Percentiles rank a stretch among this genome's conserved stretches.
These are phyloP conservation scores for Synergus gifuensis DNA, from an alignment of 2,888 invertebrate species.

Conservation along the genomic window DNA sequence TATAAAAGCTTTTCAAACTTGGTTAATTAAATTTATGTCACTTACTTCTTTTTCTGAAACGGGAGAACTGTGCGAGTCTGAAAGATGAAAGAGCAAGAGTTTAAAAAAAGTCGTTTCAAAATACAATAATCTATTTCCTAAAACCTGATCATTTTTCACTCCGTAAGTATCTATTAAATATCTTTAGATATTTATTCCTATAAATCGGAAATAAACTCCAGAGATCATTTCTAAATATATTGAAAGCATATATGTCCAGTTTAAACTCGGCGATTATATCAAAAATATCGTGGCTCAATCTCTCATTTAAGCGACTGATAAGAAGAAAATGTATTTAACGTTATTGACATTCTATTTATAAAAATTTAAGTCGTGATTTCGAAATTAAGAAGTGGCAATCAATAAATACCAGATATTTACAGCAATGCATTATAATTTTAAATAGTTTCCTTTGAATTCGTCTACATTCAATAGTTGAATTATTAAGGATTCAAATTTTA, in stretches of 20 bases:
- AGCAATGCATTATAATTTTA: conserved; percentile 2
- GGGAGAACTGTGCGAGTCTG: conserved; percentile 50
- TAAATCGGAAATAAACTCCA: not conserved
- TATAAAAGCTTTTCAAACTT: no score
- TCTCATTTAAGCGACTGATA: conserved; percentile 4
- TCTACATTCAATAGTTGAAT: not conserved
- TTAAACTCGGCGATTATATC: not conserved
- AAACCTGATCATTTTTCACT: not conserved
- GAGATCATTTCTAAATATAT: conserved; percentile 27
- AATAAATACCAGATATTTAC: conserved; percentile 4
- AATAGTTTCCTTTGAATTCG: conserved; percentile 1
- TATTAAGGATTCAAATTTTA: not conserved
- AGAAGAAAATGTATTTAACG: conserved; percentile 1
- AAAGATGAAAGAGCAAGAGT: conserved; percentile 46
- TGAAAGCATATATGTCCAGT: not conserved
- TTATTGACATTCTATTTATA: conserved; percentile 17
- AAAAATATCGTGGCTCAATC: conserved; percentile 10
- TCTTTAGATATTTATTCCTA: not conserved
- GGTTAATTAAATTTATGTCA: not conserved
- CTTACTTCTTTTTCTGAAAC: conserved; percentile 60
- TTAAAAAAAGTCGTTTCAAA: not conserved
- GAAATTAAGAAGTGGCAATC: not conserved
- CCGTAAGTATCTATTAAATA: not conserved
- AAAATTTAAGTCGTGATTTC: not conserved
- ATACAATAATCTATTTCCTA: not conserved